These are phyloP conservation scores for Asteroscopus sphinx DNA, from an alignment of 2,888 invertebrate species.

Conservation along the genomic window DNA sequence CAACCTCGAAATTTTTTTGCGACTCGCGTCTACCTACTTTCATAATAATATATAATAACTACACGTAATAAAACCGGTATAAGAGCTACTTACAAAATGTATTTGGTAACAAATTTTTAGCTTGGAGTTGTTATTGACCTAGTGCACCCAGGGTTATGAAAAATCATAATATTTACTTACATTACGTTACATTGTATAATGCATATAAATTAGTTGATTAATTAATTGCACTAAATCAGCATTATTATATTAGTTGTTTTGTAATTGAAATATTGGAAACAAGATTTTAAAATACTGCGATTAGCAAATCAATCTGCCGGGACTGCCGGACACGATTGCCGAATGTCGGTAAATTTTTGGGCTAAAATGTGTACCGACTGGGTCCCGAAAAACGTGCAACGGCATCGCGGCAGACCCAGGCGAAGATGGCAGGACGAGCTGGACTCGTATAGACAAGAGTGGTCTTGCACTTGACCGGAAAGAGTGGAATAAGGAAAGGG, in stretches of 20 bases:
- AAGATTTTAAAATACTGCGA: no score
- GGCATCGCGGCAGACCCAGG: no score
- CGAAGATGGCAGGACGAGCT: no score
- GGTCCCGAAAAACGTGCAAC: no score
- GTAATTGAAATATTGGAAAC: not conserved
- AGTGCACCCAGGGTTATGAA: constrained; percentile 17
- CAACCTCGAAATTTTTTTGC: constrained; percentile 25
- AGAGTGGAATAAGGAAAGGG: no score
- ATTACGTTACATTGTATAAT: not conserved
- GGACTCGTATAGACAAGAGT: no score
- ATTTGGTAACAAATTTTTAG: constrained; percentile 18
- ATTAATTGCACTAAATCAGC: not conserved
- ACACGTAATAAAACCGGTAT: constrained; percentile 19
- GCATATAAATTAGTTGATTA: not conserved
- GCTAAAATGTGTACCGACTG: no score
- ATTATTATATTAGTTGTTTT: not conserved
- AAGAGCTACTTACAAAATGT: constrained; percentile 11
- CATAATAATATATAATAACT: constrained; percentile 18
- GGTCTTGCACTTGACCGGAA: no score
- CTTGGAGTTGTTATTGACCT: constrained; percentile 31
- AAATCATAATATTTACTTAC: not conserved
- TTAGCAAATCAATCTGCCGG: no score
- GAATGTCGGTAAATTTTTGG: no score
- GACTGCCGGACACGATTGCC: no score
- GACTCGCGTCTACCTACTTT: constrained; percentile 21